Conservation (phyloP, 2,113 vertebrate species). For the Neofelis nebulosa region DNA sequence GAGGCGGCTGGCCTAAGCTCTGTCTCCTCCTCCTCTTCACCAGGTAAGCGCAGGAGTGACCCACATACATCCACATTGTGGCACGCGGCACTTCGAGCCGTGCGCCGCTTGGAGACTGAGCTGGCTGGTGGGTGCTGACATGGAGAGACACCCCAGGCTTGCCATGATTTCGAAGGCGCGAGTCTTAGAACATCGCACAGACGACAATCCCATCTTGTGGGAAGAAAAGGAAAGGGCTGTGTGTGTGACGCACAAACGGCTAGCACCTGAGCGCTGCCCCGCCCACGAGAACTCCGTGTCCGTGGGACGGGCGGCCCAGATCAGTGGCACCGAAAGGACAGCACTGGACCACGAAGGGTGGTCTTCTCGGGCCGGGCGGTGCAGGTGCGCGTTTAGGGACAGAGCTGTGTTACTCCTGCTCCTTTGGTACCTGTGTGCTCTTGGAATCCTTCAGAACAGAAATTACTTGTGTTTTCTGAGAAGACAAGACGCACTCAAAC, state of each 20-base stretch:
- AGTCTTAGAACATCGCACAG: background rate
- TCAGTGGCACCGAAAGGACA: background rate
- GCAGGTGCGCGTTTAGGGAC: accelerated
- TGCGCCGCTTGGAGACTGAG: accelerated
- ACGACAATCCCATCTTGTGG: accelerated
- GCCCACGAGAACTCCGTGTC: accelerated
- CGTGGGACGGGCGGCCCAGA: background rate
- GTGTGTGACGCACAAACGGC: background rate
- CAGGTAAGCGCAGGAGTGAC: background rate
- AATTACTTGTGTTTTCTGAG: background rate
- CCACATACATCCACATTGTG: accelerated
- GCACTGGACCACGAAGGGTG: accelerated
- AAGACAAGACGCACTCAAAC: background rate
- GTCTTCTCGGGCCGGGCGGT: too few species aligned
- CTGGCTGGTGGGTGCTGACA: accelerated
- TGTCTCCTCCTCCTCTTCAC: too few species aligned
- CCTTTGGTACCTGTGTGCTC: background rate
- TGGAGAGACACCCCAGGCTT: background rate
- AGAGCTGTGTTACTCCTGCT: too few species aligned
- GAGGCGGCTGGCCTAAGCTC: too few species aligned
- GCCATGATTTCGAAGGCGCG: background rate
- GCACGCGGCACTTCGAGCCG: too few species aligned
- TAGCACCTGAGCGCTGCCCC: background rate
- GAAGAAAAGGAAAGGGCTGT: background rate
- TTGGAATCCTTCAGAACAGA: background rate